Evolutionary conservation across 2,888 invertebrate species (phyloP).

Genomic region (Caenorhabditis virilis): DNA sequence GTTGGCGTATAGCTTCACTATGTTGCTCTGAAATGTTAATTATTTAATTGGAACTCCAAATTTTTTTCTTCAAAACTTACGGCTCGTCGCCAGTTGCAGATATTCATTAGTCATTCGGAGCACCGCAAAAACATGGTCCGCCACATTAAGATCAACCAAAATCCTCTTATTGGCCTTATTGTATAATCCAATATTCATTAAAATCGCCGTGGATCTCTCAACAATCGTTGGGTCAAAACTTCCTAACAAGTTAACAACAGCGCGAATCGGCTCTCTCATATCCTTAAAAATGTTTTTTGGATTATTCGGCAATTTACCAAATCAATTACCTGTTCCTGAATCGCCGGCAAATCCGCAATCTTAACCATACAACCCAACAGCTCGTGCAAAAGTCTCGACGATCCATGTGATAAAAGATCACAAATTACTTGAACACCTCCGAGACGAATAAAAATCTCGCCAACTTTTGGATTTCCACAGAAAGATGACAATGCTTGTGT

Average conservation of each 20-base stretch:
- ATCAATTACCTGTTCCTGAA: conserved; percentile 10
- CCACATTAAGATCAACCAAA: conserved; percentile 23
- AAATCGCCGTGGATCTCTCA: conserved; percentile 17
- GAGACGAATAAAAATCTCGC: conserved; percentile 14
- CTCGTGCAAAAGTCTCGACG: conserved; percentile 24
- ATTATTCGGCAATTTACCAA: not conserved
- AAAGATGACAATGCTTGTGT: conserved; percentile 23
- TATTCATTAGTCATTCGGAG: conserved; percentile 12
- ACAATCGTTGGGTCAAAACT: conserved; percentile 24
- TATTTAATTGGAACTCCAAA: not conserved
- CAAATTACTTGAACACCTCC: conserved; percentile 25
- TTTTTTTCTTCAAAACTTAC: not conserved
- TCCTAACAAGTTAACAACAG: conserved; percentile 17
- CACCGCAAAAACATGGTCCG: conserved; percentile 21
- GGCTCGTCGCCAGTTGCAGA: conserved; percentile 1
- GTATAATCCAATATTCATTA: conserved; percentile 25
- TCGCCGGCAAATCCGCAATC: conserved; percentile 18
- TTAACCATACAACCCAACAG: conserved; percentile 16
- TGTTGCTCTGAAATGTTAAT: not conserved
- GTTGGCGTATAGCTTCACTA: conserved; percentile 1
- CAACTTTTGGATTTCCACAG: conserved; percentile 1
- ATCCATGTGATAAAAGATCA: conserved; percentile 20
- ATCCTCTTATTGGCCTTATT: conserved; percentile 23
- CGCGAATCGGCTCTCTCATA: conserved; percentile 24
- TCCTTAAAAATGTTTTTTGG: conserved; percentile 1